Evolutionary conservation across 2,797 vertebrate species (phyloP).

Genomic region (Leucoraja ocellata): DNA sequence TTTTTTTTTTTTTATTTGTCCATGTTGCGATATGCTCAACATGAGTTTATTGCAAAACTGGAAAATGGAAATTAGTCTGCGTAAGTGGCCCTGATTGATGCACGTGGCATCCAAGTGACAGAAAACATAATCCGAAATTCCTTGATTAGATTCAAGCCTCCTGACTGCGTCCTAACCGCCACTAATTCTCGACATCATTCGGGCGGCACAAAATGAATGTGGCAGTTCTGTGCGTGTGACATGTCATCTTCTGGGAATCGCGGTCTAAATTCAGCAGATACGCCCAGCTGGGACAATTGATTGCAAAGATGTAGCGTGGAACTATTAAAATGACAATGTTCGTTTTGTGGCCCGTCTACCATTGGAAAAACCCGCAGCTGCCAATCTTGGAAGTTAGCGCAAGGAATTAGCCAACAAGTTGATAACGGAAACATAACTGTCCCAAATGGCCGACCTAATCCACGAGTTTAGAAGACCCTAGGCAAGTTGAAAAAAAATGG

Average conservation of each 20-base stretch:
- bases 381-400: background rate
- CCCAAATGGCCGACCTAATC: no score
- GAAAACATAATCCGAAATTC: background rate
- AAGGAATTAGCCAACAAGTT: background rate
- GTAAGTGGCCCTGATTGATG: background rate
- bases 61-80: background rate
- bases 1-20: background rate
- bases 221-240: background rate
- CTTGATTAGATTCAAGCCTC: slow-evolving; percentile 5
- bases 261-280: slow-evolving; percentile 12
- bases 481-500: no score
- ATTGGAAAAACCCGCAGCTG: background rate
- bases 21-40: background rate
- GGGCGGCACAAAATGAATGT: background rate
- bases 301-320: background rate
- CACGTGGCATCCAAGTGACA: background rate
- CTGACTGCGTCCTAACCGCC: background rate
- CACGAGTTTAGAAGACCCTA: no score
- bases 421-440: background rate
- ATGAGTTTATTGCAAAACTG: background rate
- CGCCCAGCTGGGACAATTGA: slow-evolving; percentile 23
- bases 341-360: background rate
- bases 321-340: background rate
- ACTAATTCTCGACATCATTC: background rate
- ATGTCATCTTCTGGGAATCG: background rate